Conservation (phyloP, 2,888 invertebrate species). For the Autographa gamma region DNA sequence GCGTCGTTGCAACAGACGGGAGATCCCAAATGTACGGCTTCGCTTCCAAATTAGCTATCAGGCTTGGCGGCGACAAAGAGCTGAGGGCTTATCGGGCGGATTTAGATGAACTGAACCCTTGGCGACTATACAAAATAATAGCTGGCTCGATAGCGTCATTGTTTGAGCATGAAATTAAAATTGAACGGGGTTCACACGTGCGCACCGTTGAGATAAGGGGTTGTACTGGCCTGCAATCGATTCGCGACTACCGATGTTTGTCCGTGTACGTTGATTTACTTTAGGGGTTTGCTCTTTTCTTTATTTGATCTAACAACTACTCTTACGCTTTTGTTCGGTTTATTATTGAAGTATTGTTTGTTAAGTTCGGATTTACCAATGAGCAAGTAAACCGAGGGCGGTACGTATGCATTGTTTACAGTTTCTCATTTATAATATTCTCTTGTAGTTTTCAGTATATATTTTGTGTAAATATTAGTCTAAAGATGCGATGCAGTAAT, state of each 20-base stretch:
- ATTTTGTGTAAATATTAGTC: slow-evolving; percentile 21
- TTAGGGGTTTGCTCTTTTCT: slow-evolving; percentile 85
- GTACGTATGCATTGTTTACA: slow-evolving; percentile 18
- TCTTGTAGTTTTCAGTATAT: slow-evolving; percentile 16
- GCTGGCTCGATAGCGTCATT: slow-evolving; percentile 87
- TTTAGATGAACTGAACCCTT: slow-evolving; percentile 88
- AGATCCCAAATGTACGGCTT: slow-evolving; percentile 55
- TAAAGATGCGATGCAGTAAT: slow-evolving; percentile 12
- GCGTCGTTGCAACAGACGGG: slow-evolving; percentile 62
- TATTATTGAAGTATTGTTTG: slow-evolving; percentile 69
- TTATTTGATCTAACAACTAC: slow-evolving; percentile 79
- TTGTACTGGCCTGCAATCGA: slow-evolving; percentile 79
- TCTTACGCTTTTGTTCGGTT: slow-evolving; percentile 67
- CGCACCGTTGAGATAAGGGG: slow-evolving; percentile 86
- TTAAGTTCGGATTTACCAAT: slow-evolving; percentile 61
- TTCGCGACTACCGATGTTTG: slow-evolving; percentile 80
- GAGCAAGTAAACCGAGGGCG: slow-evolving; percentile 54
- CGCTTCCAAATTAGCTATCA: slow-evolving; percentile 84
- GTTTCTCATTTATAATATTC: slow-evolving; percentile 20
- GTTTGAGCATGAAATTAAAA: slow-evolving; percentile 90
- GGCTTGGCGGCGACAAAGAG: slow-evolving; percentile 83
- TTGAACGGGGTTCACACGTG: slow-evolving; percentile 89
- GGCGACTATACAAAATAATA: slow-evolving; percentile 87
- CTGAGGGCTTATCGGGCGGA: slow-evolving; percentile 84
- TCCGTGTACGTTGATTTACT: slow-evolving; percentile 78